A percentile compares a stretch with the other conserved stretches of the same genome.
These are phyloP conservation scores for Agrochola lota DNA, from an alignment of 2,888 invertebrate species.

Conservation along the genomic window DNA sequence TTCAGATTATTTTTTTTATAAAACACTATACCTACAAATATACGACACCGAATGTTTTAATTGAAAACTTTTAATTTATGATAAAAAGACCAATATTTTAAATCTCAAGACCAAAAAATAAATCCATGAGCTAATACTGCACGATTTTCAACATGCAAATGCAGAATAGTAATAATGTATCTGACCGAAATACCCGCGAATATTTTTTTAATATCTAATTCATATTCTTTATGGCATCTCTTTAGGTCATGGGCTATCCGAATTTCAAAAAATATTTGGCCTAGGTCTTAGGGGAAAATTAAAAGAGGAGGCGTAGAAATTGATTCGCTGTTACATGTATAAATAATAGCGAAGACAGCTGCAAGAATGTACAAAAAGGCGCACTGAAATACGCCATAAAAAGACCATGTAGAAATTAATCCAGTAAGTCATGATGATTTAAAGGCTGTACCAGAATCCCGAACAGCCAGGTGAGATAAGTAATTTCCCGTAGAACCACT, in stretches of 20 bases:
- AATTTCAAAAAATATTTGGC: no score
- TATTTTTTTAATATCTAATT: no score
- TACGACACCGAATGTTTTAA: not conserved
- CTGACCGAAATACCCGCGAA: no score
- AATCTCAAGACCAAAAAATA: not conserved
- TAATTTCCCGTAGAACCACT: slow-evolving; percentile 78
- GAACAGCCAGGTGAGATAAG: slow-evolving; percentile 73
- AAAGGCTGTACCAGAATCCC: slow-evolving; percentile 52
- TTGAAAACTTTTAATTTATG: not conserved
- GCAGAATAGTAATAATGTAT: not conserved
- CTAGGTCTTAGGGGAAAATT: no score
- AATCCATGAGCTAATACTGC: not conserved
- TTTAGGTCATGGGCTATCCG: no score
- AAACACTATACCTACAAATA: not conserved
- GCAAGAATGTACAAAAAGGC: not conserved
- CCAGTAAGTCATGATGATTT: slow-evolving; percentile 63
- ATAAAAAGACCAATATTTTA: not conserved
- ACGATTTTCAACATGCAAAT: not conserved
- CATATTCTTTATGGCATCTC: no score
- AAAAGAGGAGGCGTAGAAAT: no score
- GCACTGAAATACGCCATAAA: not conserved
- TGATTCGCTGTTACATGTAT: no score
- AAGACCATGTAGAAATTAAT: slow-evolving; percentile 38
- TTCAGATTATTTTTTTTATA: no score
- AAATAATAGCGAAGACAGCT: no score